Percentiles rank a stretch among this genome's conserved stretches.
phyloP scores from a whole-genome alignment of 2,888 invertebrate species.

The Sarcophaga variegata region DNA sequence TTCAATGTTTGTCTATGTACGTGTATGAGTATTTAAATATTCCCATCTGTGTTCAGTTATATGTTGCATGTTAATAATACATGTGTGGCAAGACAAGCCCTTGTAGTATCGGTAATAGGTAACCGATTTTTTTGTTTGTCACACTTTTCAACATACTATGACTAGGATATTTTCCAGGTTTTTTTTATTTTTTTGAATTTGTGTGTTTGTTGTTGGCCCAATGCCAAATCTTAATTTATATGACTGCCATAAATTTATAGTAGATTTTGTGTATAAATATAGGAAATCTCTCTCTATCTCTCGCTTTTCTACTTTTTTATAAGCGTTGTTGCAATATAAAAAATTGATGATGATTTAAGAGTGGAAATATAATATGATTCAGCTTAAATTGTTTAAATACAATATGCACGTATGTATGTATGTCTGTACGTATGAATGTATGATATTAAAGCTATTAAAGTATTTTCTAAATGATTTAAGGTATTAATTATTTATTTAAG shows the following conservation, averaged over 20 bases:
- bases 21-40: too few relatives aligned
- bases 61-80: background rate
- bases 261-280: slow-evolving; percentile 31
- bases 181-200: background rate
- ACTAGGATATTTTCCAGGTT: background rate
- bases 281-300: background rate
- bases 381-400: too few relatives aligned
- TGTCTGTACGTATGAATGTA: too few relatives aligned
- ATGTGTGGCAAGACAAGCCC: background rate
- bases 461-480: too few relatives aligned
- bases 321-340: too few relatives aligned
- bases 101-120: slow-evolving; percentile 30
- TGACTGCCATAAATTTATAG: slow-evolving; percentile 53
- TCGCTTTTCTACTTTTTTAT: too few relatives aligned
- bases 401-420: too few relatives aligned
- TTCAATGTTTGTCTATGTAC: background rate
- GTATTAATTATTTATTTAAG: too few relatives aligned
- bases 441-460: too few relatives aligned
- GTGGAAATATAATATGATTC: too few relatives aligned
- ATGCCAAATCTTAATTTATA: slow-evolving; percentile 59
- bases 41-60: too few relatives aligned
- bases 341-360: too few relatives aligned
- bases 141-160: background rate
- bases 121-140: slow-evolving; percentile 3
- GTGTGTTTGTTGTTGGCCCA: slow-evolving; percentile 28